A percentile compares a stretch with the other conserved stretches of the same genome.
These are phyloP conservation scores for Enteromius paludinosus DNA, from an alignment of 2,797 vertebrate species.

Conservation along the genomic window DNA sequence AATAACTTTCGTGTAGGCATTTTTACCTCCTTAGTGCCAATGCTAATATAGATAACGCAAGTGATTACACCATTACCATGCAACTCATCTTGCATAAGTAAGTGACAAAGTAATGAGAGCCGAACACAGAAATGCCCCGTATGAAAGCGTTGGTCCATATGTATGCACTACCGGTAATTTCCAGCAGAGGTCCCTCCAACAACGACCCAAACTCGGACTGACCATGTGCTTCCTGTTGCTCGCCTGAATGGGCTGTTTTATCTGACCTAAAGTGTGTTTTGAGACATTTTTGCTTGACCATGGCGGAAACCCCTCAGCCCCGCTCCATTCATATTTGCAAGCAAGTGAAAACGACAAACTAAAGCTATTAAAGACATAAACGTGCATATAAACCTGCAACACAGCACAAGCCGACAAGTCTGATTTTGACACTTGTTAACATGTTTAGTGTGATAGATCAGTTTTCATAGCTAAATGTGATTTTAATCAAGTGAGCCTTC, in stretches of 20 bases:
- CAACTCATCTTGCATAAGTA: background rate
- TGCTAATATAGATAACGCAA: background rate
- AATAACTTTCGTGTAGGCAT: background rate
- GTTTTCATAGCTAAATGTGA: background rate
- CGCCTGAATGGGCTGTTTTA: background rate
- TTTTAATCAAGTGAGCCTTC: background rate
- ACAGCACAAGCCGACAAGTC: background rate
- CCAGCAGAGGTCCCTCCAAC: constrained; percentile 41
- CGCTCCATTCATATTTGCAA: background rate
- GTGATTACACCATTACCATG: background rate
- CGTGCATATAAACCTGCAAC: background rate
- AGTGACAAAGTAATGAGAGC: background rate
- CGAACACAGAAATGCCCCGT: background rate
- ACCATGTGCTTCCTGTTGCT: constrained; percentile 26
- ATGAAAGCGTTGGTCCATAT: background rate
- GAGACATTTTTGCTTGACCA: constrained; percentile 6
- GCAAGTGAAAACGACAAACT: background rate
- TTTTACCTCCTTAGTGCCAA: background rate
- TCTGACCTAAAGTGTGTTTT: constrained; percentile 11
- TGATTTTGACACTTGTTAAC: constrained; percentile 13
- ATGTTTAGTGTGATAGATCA: background rate
- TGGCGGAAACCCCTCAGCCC: background rate
- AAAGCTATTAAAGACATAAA: background rate
- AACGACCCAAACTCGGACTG: background rate
- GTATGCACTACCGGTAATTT: background rate